Percentiles rank a stretch among this genome's conserved stretches.
These are phyloP conservation scores for Sebastolobus altivelis DNA, from an alignment of 2,797 vertebrate genomes.

Conservation along the genomic window DNA sequence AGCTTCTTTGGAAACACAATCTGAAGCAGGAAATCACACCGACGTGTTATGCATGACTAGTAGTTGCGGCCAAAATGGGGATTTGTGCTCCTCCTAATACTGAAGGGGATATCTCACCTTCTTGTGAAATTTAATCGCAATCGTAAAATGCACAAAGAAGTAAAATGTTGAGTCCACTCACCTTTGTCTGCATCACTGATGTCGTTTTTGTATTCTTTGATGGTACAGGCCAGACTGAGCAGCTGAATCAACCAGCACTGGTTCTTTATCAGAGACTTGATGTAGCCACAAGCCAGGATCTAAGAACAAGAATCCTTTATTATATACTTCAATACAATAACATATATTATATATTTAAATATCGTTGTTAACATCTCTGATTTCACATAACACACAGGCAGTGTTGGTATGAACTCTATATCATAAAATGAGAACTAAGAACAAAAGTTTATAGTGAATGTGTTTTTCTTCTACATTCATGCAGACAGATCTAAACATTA, in stretches of 20 bases:
- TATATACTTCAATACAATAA: background rate
- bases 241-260: constrained; percentile 96
- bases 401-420: background rate
- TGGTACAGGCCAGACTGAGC: constrained; percentile 95
- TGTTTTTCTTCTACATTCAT: background rate
- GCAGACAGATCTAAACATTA: background rate
- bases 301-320: constrained; percentile 70
- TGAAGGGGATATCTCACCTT: background rate
- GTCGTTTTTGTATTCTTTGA: constrained; percentile 88
- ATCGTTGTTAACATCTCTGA: background rate
- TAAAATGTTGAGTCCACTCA: constrained; percentile 76
- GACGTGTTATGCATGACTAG: background rate
- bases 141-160: background rate
- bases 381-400: background rate
- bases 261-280: constrained; percentile 86
- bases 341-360: background rate
- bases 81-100: background rate
- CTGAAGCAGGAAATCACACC: background rate
- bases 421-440: background rate
- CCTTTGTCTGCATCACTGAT: constrained; percentile 31
- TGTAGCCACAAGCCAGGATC: constrained; percentile 97
- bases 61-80: background rate
- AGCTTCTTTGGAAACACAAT: background rate
- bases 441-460: background rate
- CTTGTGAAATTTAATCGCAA: background rate